Conservation (phyloP, 2,113 vertebrate genomes). For the Nicator chloris region DNA sequence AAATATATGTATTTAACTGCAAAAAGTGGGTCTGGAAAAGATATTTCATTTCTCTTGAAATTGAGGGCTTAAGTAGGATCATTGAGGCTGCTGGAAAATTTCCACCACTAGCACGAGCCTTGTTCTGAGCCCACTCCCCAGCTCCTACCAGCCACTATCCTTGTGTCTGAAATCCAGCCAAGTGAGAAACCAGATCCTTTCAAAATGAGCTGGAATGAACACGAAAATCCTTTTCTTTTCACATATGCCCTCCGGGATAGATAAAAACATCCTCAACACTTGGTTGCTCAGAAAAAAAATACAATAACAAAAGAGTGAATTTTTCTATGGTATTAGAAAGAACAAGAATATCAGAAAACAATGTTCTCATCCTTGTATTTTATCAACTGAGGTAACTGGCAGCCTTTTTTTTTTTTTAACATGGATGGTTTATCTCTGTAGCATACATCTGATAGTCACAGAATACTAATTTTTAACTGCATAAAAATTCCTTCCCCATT, state of each 20-base stretch:
- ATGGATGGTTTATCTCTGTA: background rate
- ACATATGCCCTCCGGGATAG: constrained; percentile 18
- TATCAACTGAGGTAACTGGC: background rate
- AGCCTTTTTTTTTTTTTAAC: background rate
- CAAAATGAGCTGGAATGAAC: constrained; percentile 57
- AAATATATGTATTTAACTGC: background rate
- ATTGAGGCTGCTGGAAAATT: background rate
- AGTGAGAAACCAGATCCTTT: constrained; percentile 56
- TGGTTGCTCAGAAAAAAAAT: background rate
- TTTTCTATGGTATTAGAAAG: background rate
- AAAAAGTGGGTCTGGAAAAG: background rate
- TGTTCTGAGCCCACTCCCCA: background rate
- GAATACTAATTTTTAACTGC: constrained; percentile 6
- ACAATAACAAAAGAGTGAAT: background rate
- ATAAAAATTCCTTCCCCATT: background rate
- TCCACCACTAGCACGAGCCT: constrained; percentile 39
- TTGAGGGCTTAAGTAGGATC: constrained; percentile 54
- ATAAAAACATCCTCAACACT: constrained; percentile 26
- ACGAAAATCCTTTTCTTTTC: constrained; percentile 50
- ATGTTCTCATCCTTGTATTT: background rate
- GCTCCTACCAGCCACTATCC: background rate
- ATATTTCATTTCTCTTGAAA: constrained; percentile 25
- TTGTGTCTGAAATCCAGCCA: background rate
- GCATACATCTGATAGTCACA: background rate
- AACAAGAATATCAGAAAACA: background rate